Evolutionary conservation across 2,797 vertebrate species (phyloP).

Genomic region (Molothrus ater): DNA sequence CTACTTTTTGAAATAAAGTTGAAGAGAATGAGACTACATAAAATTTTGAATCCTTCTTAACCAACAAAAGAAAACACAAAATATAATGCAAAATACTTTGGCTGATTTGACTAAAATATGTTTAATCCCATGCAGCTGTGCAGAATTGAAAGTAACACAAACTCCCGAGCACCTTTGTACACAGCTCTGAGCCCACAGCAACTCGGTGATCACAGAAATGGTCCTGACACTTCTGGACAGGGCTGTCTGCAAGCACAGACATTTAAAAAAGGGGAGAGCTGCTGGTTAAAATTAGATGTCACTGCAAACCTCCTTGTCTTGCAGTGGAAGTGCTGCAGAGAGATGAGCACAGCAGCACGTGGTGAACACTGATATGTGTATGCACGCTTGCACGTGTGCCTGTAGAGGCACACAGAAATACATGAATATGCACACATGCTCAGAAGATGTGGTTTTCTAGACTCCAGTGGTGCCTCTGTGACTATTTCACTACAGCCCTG

Average conservation of each 20-base stretch:
- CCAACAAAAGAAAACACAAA: neutral
- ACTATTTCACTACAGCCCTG: rapidly evolving
- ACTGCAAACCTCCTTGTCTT: neutral
- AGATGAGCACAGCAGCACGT: rapidly evolving
- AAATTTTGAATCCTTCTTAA: neutral
- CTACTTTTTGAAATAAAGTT: constrained; percentile 44
- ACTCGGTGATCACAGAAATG: neutral
- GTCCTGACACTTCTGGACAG: neutral
- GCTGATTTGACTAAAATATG: neutral
- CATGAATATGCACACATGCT: rapidly evolving
- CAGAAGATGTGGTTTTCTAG: neutral
- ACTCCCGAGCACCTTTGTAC: neutral
- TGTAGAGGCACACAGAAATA: rapidly evolving
- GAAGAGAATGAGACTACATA: neutral
- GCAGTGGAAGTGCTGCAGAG: neutral
- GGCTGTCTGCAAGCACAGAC: neutral
- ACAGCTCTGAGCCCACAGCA: rapidly evolving
- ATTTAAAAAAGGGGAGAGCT: neutral
- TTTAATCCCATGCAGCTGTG: constrained; percentile 15
- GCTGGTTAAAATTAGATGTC: neutral
- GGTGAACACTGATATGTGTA: neutral
- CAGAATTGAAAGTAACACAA: neutral
- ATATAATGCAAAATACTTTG: neutral
- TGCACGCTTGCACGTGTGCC: neutral
- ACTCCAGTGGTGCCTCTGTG: neutral